Evolutionary conservation across 2,888 invertebrate species (phyloP), one percentile per base, ranked within the genome.

Genomic region (Volucella zonaria): DNA sequence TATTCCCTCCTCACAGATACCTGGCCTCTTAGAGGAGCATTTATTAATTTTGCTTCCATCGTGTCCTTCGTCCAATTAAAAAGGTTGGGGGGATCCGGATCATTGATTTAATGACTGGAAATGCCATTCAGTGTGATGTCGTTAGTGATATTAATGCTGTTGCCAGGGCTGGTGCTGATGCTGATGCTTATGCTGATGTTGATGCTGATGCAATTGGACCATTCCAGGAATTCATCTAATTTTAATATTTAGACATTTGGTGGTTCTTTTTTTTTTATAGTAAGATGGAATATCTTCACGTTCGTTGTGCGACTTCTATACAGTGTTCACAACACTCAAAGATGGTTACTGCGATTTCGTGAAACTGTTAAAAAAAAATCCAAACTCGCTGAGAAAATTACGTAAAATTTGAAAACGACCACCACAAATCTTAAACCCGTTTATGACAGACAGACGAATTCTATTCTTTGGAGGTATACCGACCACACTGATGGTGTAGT

Each of bases 371-470:
- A 78, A 52, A 79, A 62, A 78, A 45, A 74, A 62, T 74, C 62
- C 66, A 77, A 45, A 58, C 51, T 61, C 77, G 67, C 77, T 1
- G 12, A 58, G 56, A 71, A 76, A 83, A 85, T 85, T 85, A 85
- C 81, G 67, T 81, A 73, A 81, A 85, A 85, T 62, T 68, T 85
- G 45, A 68, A 71, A 81, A 85, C 71, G 81, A 81, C 73, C 76
- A 73, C 59, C 81, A 85, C 81, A 81, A 85, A 85, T 81, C 81
- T 77, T 51, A 42, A 68, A 77, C 67, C 51, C 66, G 75, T 80
- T 75, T 79, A 79, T 79, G 66, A 31, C 62, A 15, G 38, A 40
- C 51, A 51, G 9, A n/a, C 12, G 15, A 31, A 15, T 15, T 81
- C 66, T 10, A n/a, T 52, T 80, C 75, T 56, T 80, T 71, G 43